phyloP scores from a whole-genome alignment of 1,140 invertebrate genomes.

The Chymomyza costata region DNA sequence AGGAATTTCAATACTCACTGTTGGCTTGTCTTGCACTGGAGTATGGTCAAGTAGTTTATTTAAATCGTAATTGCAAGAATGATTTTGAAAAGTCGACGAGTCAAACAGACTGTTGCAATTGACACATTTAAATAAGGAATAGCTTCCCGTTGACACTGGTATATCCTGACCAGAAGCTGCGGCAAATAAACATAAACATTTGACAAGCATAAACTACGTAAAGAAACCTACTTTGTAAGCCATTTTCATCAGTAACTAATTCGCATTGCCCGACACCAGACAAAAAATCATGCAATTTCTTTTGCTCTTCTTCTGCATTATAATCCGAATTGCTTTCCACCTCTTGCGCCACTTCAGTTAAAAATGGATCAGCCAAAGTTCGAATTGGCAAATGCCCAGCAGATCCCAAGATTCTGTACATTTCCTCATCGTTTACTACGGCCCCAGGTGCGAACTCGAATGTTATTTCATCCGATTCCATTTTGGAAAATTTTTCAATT shows the following conservation, averaged over 20 bases:
- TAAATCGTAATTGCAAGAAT: constrained; percentile 39
- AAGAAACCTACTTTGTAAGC: constrained; percentile 11
- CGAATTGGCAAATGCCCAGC: constrained; percentile 30
- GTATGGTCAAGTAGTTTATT: no score
- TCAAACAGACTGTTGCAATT: constrained; percentile 48
- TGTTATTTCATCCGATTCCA: no score
- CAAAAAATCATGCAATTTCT: constrained; percentile 56
- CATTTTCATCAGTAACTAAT: constrained; percentile 24
- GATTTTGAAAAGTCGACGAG: constrained; percentile 26
- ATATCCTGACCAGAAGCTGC: not conserved
- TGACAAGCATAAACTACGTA: not conserved
- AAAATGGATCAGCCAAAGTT: constrained; percentile 43
- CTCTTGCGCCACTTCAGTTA: constrained; percentile 48
- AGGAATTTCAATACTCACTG: not conserved
- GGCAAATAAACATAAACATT: not conserved
- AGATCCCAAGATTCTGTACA: constrained; percentile 31
- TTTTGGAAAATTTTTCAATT: no score
- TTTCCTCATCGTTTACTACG: constrained; percentile 30
- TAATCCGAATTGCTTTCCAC: constrained; percentile 41
- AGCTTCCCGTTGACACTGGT: not conserved
- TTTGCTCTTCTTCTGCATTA: constrained; percentile 49
- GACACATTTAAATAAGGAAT: constrained; percentile 45
- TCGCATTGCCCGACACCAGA: constrained; percentile 33
- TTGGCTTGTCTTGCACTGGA: constrained; percentile 3
- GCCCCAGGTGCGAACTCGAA: no score